These are phyloP conservation scores for Gisinianus flammeolus DNA, from an alignment of 2,888 invertebrate genomes.

Conservation along the genomic window DNA sequence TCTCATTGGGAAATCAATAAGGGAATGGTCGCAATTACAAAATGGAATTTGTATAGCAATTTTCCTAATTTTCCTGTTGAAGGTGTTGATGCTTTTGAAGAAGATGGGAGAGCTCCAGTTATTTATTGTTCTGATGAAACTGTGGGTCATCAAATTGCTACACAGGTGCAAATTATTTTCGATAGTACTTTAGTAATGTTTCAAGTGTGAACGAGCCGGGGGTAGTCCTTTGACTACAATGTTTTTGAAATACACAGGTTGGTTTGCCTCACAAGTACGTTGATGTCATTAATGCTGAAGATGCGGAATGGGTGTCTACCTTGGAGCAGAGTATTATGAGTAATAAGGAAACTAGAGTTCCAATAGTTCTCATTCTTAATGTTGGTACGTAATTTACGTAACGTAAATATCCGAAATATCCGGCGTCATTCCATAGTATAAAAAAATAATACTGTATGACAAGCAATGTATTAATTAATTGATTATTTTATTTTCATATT, in stretches of 20 bases:
- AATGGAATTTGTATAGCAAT: conserved; percentile 49
- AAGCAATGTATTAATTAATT: too few species aligned
- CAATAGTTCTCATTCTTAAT: conserved; percentile 53
- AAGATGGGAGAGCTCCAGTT: conserved; percentile 49
- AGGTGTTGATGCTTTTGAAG: conserved; percentile 55
- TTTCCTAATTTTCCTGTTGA: conserved; percentile 50
- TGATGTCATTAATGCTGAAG: conserved; percentile 48
- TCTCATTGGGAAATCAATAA: conserved; percentile 56
- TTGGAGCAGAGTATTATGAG: conserved; percentile 53
- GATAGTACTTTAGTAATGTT: background rate
- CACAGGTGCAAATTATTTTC: conserved; percentile 43
- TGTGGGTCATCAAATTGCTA: conserved; percentile 52
- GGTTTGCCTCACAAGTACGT: conserved; percentile 53
- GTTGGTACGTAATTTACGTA: conserved; percentile 44
- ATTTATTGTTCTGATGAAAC: conserved; percentile 56
- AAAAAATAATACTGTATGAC: too few species aligned
- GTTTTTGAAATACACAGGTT: conserved; percentile 42
- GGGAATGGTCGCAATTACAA: conserved; percentile 50
- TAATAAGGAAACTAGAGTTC: conserved; percentile 47
- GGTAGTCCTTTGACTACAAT: background rate
- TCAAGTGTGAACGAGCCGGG: background rate
- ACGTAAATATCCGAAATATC: too few species aligned
- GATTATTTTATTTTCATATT: too few species aligned
- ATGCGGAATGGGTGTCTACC: conserved; percentile 49
- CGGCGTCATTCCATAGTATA: too few species aligned